Evolutionary conservation across 2,888 invertebrate genomes (phyloP).

Genomic region (Pandemis corylana): DNA sequence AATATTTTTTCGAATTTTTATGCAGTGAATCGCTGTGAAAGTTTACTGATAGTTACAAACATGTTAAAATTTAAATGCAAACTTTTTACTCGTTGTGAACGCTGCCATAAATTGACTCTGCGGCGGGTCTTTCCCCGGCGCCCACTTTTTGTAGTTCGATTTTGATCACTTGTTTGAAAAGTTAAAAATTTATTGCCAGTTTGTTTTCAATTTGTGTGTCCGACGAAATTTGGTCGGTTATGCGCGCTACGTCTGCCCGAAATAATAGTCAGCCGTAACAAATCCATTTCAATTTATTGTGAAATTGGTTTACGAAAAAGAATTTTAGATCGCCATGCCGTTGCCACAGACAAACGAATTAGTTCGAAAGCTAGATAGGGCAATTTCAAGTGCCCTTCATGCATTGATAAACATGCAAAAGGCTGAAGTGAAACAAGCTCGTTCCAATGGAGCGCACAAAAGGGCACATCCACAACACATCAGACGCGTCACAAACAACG

Average conservation of each 20-base stretch:
- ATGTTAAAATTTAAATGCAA: slow-evolving; percentile 38
- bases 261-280: slow-evolving; percentile 62
- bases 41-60: slow-evolving; percentile 38
- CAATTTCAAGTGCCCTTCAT: slow-evolving; percentile 27
- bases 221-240: slow-evolving; percentile 59
- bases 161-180: slow-evolving; percentile 80
- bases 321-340: slow-evolving; percentile 14
- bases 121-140: slow-evolving; percentile 70
- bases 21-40: slow-evolving; percentile 2
- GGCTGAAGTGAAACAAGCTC: slow-evolving; percentile 67
- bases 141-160: slow-evolving; percentile 77
- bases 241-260: slow-evolving; percentile 49
- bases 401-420: slow-evolving; percentile 55
- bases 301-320: slow-evolving; percentile 33
- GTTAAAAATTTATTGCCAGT: slow-evolving; percentile 78
- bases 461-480: slow-evolving; percentile 76
- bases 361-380: slow-evolving; percentile 1
- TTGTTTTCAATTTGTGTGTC: slow-evolving; percentile 72
- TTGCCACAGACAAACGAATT: slow-evolving; percentile 17
- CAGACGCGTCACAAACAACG: slow-evolving; percentile 81
- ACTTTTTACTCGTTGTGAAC: slow-evolving; percentile 38
- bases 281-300: slow-evolving; percentile 41
- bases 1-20: too few species aligned
- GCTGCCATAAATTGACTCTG: slow-evolving; percentile 77
- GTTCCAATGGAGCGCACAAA: slow-evolving; percentile 72